Conservation (phyloP, 2,797 vertebrate genomes). For the Phrynocephalus forsythii region DNA sequence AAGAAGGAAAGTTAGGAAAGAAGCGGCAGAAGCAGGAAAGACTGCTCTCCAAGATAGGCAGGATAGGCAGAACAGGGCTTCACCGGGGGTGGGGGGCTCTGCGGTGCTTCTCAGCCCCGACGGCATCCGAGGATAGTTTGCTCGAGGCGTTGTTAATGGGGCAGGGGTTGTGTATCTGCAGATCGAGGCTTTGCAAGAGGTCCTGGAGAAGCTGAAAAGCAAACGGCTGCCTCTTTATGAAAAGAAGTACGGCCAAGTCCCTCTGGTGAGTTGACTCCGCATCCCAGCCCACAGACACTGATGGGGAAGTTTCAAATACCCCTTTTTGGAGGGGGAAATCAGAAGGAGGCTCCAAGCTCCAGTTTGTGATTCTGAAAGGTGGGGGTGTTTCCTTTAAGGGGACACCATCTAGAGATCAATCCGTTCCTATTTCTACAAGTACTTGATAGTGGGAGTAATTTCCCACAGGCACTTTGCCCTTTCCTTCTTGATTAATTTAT, state of each 20-base stretch:
- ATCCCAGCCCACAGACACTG: neutral
- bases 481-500: neutral
- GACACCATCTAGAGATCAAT: too few species aligned
- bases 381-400: neutral
- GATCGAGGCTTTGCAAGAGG: slow-evolving; percentile 84
- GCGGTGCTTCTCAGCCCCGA: too few species aligned
- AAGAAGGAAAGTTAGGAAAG: neutral
- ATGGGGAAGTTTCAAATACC: neutral
- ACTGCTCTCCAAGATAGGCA: too few species aligned
- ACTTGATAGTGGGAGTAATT: neutral
- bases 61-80: neutral
- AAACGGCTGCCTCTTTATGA: slow-evolving; percentile 80
- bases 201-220: slow-evolving; percentile 85
- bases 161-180: slow-evolving; percentile 65
- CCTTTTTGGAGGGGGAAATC: neutral
- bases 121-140: neutral
- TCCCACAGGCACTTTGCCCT: neutral
- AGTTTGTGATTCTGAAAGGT: neutral
- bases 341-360: neutral
- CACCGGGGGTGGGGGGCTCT: neutral
- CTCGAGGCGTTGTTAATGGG: neutral
- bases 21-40: neutral
- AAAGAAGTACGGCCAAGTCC: slow-evolving; percentile 84
- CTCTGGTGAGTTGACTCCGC: slow-evolving; percentile 76
- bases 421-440: neutral